Evolutionary conservation across 2,888 invertebrate genomes (phyloP), one percentile per base, ranked within the genome.

Genomic region (Spicauda simplicius): DNA sequence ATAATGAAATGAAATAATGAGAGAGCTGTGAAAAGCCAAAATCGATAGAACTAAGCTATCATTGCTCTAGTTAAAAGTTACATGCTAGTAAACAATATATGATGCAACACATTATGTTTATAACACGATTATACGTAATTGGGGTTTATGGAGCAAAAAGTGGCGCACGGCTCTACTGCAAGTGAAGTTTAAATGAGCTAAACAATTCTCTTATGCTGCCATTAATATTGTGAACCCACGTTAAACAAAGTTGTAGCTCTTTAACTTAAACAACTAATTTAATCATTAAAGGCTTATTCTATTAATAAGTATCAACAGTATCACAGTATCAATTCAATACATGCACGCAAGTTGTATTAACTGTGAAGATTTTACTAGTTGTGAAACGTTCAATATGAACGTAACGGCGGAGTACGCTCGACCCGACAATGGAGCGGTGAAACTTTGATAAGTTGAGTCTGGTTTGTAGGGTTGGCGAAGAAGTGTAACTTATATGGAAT

Each of bases 391-490:
- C 79, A 77, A 83, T 83, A 80, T 77, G 76, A 70, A 69, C 65
- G 63, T 69, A 62, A 63, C 55, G 63, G 60, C 64, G 72, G 72
- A 74, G 71, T 72, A 74, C 76, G 76, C 72, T 74, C 71, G 68
- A 70, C 72, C 72, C 78, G 78, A 84, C 83, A 84, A 83, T 81
- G 80, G 79, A 79, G 76, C 75, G 71, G 77, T 86, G 82, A 85
- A 90, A 89, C 82, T 88, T 88, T 86, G 85, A 88, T 84, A 82
- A 82, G 80, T 80, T 81, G 73, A 74, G 77, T 72, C 76, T 73
- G 75, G 71, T 73, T 60, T 67, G 68, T 72, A 73, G 70, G 73
- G 64, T 52, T 52, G 37, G 12, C 19, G 16, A 25, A 45, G 45
- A 52, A 33, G 11, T 19, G 16, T 20, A 18, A 18, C 16, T 16